Percentiles rank a stretch among this genome's conserved stretches.
Evolutionary conservation across 1,140 invertebrate genomes (phyloP).

Genomic region (Drosophila biarmipes): DNA sequence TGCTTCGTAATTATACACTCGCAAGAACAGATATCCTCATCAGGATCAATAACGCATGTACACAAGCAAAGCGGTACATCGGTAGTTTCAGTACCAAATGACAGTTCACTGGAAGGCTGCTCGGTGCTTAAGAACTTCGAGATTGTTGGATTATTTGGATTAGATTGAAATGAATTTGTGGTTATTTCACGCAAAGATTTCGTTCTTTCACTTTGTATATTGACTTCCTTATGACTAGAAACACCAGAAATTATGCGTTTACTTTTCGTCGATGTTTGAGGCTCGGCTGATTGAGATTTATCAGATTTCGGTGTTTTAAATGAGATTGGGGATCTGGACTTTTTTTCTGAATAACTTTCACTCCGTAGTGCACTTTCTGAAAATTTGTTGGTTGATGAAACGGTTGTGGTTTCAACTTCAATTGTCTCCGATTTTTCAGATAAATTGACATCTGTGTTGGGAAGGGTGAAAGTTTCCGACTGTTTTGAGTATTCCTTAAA

Average conservation of each 20-base stretch:
- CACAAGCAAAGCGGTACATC: slow-evolving; percentile 1
- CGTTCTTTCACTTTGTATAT: not conserved
- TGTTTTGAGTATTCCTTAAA: not conserved
- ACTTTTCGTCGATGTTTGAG: not conserved
- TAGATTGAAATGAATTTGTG: not conserved
- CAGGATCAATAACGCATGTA: slow-evolving; percentile 9
- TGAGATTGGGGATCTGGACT: not conserved
- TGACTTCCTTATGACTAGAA: not conserved
- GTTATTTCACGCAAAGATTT: not conserved
- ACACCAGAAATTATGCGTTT: not conserved
- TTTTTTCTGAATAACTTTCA: no score
- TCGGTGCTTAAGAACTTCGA: not conserved
- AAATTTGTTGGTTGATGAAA: not conserved
- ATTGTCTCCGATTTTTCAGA: not conserved
- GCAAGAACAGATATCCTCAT: slow-evolving; percentile 10
- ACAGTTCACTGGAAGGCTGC: not conserved
- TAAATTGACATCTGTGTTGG: not conserved
- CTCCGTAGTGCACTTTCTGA: not conserved
- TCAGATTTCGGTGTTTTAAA: not conserved
- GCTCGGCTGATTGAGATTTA: not conserved
- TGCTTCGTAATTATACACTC: not conserved
- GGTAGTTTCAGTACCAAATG: not conserved
- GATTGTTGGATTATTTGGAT: not conserved
- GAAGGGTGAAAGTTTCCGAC: not conserved
- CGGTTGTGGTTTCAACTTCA: not conserved